Conservation (phyloP, 2,113 vertebrate species). For the Odontesthes bonariensis region DNA sequence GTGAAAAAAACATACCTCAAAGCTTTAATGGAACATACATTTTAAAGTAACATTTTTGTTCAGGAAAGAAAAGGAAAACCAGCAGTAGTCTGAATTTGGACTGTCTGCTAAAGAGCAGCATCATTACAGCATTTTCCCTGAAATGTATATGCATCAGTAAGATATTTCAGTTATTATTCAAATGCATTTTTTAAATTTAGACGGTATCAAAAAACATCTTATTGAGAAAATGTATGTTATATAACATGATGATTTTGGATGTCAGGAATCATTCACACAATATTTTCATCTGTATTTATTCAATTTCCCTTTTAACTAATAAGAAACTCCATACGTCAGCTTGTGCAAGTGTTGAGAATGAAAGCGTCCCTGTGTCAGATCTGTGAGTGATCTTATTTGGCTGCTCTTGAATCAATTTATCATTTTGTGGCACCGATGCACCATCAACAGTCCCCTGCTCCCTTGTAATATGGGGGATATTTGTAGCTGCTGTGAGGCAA, state of each 20-base stretch:
- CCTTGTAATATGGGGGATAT: constrained; percentile 64
- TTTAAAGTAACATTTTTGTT: not conserved
- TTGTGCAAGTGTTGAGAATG: constrained; percentile 6
- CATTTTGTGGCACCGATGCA: constrained; percentile 47
- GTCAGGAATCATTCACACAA: not conserved
- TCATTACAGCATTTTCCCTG: not conserved
- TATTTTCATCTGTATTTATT: not conserved
- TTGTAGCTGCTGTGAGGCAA: constrained; percentile 68
- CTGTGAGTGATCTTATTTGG: constrained; percentile 26
- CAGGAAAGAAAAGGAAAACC: not conserved
- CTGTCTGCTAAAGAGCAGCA: no score
- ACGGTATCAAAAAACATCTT: not conserved
- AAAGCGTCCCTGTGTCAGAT: constrained; percentile 24
- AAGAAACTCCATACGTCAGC: constrained; percentile 6
- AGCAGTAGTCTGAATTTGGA: not conserved
- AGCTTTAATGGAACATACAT: not conserved
- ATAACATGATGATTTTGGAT: not conserved
- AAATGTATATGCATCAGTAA: not conserved
- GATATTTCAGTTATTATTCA: not conserved
- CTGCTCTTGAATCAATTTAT: constrained; percentile 65
- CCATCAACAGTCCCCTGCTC: constrained; percentile 60
- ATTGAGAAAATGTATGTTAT: not conserved
- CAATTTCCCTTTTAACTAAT: constrained; percentile 13
- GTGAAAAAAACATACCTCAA: not conserved
- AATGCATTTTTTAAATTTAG: not conserved